Base-by-base conservation (phyloP, 37 sponge, comb jelly and placozoan genomes). In the Lycopodina hypogea region DNA sequence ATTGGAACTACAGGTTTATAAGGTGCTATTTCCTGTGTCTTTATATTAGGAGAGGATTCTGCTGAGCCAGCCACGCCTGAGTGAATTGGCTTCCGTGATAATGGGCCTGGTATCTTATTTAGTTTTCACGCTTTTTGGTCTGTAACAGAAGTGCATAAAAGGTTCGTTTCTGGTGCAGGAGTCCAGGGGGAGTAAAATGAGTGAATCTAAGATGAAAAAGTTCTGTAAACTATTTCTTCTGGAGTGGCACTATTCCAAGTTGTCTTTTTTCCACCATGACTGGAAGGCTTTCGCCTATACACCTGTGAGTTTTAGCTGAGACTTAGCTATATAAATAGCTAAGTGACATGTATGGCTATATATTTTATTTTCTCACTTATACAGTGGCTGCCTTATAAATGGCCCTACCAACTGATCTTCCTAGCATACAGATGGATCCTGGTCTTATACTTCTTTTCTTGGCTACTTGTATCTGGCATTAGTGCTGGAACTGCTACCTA, bases 341-440 rank as follows among this genome's bases (percentile, higher is more conserved):
- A 68, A 68, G 9, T 56, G 18, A 32, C 1, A 34, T 2, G 29
- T 14, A 64, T 77, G 59, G 72, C 8, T 76, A 33, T 8, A 60
- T 33, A 53, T 51, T 42, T 28, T 63, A 12, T 19, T 72, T 52
- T 0, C 15, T 37, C 34, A 14, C 7, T 39, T 42, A 9, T 83
- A 73, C 71, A 90, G 91, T 90, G 91, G 91, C 79, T 90, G 8
- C 91, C 91, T n/a, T 64, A 78, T 35, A 70, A 84, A 34, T 57
- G 57, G 78, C 45, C 68, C 1, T 78, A 52, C 56, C 91, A 90
- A 59, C 18, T 68, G 58, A 15, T 86, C 51, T 86, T 69, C 64
- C 14, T 90, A 32, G 33, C 82, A 36, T 75, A 68, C 62, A 78
- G 87, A 1, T 90, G 91, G 91, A 8, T 86, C 3, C 35, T 82